Evolutionary conservation across 1,140 invertebrate genomes (phyloP).

Genomic region (Amyelois transitella): DNA sequence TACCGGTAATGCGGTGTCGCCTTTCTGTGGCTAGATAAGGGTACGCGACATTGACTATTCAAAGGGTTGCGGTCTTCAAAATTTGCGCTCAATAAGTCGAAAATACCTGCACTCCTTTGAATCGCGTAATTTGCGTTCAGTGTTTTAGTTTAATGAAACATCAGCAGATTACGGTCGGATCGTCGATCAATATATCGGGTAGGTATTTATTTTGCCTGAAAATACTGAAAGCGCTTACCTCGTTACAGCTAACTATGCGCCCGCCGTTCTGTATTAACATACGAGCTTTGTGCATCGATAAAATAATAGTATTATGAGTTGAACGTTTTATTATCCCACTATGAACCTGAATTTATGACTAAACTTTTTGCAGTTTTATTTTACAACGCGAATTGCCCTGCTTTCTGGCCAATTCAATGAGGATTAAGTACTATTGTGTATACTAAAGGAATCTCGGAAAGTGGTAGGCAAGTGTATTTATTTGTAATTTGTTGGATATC

Average conservation of each 20-base stretch:
- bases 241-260: background rate
- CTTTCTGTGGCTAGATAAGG: constrained; percentile 73
- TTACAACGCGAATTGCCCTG: background rate
- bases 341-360: background rate
- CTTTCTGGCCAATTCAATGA: background rate
- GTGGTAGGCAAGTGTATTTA: constrained; percentile 54
- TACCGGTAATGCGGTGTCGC: constrained; percentile 73
- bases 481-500: constrained; percentile 73
- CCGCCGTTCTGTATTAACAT: background rate
- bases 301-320: background rate
- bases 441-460: constrained; percentile 39
- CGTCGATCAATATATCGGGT: constrained; percentile 22
- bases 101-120: constrained; percentile 58
- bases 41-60: constrained; percentile 73
- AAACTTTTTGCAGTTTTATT: background rate
- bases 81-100: constrained; percentile 72
- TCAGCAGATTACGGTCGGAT: constrained; percentile 33
- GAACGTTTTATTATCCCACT: background rate
- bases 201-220: background rate
- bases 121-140: constrained; percentile 36
- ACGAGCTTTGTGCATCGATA: background rate
- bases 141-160: constrained; percentile 14
- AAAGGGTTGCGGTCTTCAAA: constrained; percentile 73
- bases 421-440: constrained; percentile 11
- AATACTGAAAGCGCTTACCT: background rate